Conservation (phyloP, 2,113 vertebrate species). For the Salvator merianae region DNA sequence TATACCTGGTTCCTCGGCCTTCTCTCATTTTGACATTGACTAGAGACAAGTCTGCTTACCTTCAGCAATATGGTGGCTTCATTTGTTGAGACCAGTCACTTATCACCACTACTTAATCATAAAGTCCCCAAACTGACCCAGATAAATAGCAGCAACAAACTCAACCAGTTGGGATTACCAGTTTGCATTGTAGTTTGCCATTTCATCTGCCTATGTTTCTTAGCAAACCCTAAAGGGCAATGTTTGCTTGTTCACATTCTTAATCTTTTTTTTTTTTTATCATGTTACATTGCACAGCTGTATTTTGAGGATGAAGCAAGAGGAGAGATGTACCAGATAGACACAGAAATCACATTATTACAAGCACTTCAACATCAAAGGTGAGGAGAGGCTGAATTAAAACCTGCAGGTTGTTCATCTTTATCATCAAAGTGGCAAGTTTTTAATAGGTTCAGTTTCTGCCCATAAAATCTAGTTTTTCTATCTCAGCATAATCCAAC, state of each 20-base stretch:
- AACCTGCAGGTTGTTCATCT: neutral
- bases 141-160: neutral
- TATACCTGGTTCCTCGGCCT: too few species aligned
- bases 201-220: neutral
- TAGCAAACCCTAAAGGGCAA: neutral
- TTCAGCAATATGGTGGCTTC: too few species aligned
- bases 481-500: neutral
- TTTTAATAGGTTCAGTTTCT: neutral
- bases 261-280: neutral
- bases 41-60: too few species aligned
- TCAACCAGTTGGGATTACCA: neutral
- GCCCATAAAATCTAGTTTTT: neutral
- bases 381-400: slow-evolving; percentile 71
- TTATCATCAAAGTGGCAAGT: neutral
- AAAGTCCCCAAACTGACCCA: neutral
- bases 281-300: slow-evolving; percentile 72
- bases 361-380: slow-evolving; percentile 83
- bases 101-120: neutral
- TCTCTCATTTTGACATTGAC: too few species aligned
- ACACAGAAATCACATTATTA: slow-evolving; percentile 76
- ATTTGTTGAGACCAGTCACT: too few species aligned
- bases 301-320: slow-evolving; percentile 88
- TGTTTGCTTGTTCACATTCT: neutral
- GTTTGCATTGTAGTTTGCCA: neutral
- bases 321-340: slow-evolving; percentile 77